Percentiles rank a stretch among this genome's conserved stretches.
phyloP scores from a whole-genome alignment of 2,888 invertebrate genomes.

The Rhagonycha lutea region DNA sequence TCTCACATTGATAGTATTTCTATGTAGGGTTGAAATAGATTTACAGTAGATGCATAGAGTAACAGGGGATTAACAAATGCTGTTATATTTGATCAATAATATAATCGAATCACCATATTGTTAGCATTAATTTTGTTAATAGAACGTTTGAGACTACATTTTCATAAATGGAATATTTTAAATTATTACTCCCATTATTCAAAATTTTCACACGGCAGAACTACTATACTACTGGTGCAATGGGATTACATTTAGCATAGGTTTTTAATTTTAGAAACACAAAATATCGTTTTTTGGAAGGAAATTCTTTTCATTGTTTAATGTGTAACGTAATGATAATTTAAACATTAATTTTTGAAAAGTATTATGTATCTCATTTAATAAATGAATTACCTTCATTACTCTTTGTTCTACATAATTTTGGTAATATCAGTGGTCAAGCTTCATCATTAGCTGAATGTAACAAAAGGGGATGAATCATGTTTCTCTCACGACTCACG shows the following conservation, averaged over 20 bases:
- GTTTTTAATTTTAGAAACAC: neutral
- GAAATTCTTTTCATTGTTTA: neutral
- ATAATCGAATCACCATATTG: constrained; percentile 15
- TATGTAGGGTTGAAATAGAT: constrained; percentile 32
- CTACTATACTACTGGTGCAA: neutral
- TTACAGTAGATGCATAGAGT: neutral
- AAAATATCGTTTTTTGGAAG: neutral
- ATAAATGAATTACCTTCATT: neutral
- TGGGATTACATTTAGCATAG: neutral
- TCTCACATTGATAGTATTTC: constrained; percentile 3
- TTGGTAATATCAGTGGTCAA: constrained; percentile 16
- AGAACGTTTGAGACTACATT: neutral
- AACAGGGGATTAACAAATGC: constrained; percentile 13
- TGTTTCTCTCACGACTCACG: constrained; percentile 36
- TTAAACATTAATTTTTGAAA: neutral
- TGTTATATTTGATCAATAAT: constrained; percentile 11
- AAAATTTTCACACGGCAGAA: neutral
- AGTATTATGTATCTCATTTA: neutral
- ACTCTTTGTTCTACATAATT: neutral
- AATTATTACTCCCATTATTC: neutral
- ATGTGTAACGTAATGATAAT: neutral
- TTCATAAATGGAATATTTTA: neutral
- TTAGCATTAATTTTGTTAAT: neutral
- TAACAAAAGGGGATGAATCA: constrained; percentile 41
- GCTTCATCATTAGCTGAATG: constrained; percentile 34